These are phyloP conservation scores for Sterrhoptilus dennistouni DNA, from an alignment of 2,113 vertebrate genomes.

Conservation along the genomic window DNA sequence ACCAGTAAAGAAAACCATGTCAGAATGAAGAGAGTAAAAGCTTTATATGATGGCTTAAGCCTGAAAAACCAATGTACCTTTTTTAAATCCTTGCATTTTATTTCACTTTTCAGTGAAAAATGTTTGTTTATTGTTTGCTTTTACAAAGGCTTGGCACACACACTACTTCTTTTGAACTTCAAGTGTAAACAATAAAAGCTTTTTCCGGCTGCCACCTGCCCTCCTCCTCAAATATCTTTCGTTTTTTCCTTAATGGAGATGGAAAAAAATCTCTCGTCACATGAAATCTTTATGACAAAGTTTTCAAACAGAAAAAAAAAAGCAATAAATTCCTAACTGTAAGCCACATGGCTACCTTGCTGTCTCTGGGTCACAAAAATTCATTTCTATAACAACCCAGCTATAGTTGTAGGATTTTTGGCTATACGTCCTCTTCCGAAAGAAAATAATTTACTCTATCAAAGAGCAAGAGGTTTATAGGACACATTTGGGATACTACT, in stretches of 20 bases:
- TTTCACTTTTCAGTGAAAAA: slow-evolving; percentile 18
- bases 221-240: neutral
- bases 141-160: neutral
- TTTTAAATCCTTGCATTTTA: neutral
- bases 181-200: slow-evolving; percentile 39
- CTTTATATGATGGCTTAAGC: neutral
- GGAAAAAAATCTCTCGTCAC: neutral
- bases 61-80: neutral
- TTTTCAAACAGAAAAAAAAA: neutral
- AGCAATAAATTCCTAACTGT: neutral
- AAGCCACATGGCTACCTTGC: neutral
- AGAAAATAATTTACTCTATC: neutral
- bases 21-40: slow-evolving; percentile 33
- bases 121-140: slow-evolving; percentile 32
- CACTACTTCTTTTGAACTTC: slow-evolving; percentile 45
- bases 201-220: accelerated
- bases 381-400: neutral
- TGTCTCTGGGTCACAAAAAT: neutral
- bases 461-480: neutral
- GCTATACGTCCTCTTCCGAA: accelerated
- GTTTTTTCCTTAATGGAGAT: neutral
- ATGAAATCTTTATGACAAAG: neutral
- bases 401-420: neutral
- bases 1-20: neutral
- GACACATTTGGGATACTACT: neutral